A percentile compares a stretch with the other conserved stretches of the same genome.
Conservation (phyloP, 2,797 vertebrate genomes). For the Lemur catta region DNA sequence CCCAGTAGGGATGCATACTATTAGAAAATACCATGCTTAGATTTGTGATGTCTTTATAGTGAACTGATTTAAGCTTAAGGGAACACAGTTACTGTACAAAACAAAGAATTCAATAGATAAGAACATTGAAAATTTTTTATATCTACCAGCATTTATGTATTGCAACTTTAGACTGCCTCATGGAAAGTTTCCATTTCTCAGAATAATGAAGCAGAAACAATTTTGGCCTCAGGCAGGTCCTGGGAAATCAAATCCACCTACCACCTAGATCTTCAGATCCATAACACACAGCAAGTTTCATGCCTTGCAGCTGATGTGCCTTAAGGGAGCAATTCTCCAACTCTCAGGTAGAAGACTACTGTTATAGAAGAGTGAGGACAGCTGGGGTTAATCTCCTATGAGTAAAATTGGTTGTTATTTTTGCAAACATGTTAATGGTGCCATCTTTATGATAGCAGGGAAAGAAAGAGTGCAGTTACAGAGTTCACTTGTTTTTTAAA, state of each 20-base stretch:
- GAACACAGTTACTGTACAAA: constrained; percentile 34
- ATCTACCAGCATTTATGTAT: constrained; percentile 58
- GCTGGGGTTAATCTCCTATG: constrained; percentile 52
- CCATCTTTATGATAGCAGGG: not conserved
- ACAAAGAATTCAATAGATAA: constrained; percentile 61
- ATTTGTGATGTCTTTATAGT: constrained; percentile 67
- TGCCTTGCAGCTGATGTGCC: constrained; percentile 51
- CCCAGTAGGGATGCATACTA: constrained; percentile 39
- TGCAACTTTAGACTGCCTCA: constrained; percentile 56
- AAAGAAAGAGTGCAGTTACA: not conserved
- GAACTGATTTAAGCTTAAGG: constrained; percentile 57
- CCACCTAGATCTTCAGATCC: constrained; percentile 65
- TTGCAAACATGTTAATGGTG: not conserved
- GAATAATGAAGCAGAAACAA: constrained; percentile 77
- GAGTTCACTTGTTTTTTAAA: not conserved
- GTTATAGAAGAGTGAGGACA: not conserved
- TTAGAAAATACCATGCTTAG: constrained; percentile 61
- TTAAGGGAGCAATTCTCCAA: constrained; percentile 67
- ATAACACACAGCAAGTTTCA: constrained; percentile 38
- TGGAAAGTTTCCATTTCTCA: constrained; percentile 69
- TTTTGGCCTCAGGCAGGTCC: constrained; percentile 66
- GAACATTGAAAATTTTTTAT: constrained; percentile 45
- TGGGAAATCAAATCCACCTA: constrained; percentile 76
- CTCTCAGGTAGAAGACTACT: constrained; percentile 49
- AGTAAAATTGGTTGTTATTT: constrained; percentile 43